Evolutionary conservation across 2,113 vertebrate species (phyloP), one percentile per base, ranked within the genome.

Genomic region (Coreoperca whiteheadi): DNA sequence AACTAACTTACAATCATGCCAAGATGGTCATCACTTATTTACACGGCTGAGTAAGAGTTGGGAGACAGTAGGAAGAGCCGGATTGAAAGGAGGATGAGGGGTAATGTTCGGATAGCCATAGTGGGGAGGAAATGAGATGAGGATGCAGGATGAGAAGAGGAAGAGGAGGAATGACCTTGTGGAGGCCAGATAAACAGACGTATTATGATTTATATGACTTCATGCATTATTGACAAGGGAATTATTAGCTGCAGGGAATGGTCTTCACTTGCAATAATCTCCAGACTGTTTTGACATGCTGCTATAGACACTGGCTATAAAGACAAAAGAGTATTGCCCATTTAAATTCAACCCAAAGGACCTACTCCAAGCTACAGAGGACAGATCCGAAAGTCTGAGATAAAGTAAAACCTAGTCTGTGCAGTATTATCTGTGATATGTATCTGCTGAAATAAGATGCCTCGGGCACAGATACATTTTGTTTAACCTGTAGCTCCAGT

Each of bases 161-260:
- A 70, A 48, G 72, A 77, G 65, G 20, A 37, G 48, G 37, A 59
- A 69, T 70, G 85, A 90, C 89, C 88, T 89, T 88, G 92, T 30
- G 50, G 43, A 70, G 50, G 84, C 56, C 64, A 78, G 63, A 85
- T 89, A 90, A 91, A 87, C 77, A 84, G 80, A 78, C 41, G 1
- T 82, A 83, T 75, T 81, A 79, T 87, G 63, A 90, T 89, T 88
- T 79, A 92, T 92, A 75, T 84, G 82, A 74, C 87, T 87, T 87
- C 75, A 91, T 93, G 86, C 78, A 93, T 93, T 94, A 92, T 92
- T 93, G 91, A 93, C 85, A 84, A 84, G 74, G 20, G 39, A 86
- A 84, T 88, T 88, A 91, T 90, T 85, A 84, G 74, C 82, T 84
- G 32, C 65, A 77, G 90, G 85, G 76, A 76, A 81, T 54, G 39